phyloP scores from a whole-genome alignment of 2,797 vertebrate genomes.

The Rhynchotus rufescens region DNA sequence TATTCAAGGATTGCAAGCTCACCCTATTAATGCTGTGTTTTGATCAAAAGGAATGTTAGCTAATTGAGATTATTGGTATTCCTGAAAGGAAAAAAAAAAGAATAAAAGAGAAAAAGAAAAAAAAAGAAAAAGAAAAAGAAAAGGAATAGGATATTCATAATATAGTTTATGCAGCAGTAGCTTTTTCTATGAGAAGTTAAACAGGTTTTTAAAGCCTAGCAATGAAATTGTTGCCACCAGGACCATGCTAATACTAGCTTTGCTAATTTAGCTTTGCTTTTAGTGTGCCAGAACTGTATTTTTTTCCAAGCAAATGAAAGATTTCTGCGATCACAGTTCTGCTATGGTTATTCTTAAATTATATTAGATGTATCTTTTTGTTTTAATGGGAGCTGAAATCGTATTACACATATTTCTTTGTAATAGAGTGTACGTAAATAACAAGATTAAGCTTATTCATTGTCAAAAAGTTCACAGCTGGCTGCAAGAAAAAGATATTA shows the following conservation, averaged over 20 bases:
- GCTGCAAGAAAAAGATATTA: not conserved
- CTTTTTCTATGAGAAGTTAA: not conserved
- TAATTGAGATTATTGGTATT: not conserved
- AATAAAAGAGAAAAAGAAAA: not conserved
- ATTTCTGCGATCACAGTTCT: not conserved
- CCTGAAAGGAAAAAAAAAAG: not conserved
- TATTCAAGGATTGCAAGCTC: not conserved
- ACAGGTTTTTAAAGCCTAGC: not conserved
- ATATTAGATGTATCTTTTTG: not conserved
- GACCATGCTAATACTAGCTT: not conserved
- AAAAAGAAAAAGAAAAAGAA: not conserved
- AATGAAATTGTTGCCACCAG: accelerated
- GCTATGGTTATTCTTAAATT: not conserved
- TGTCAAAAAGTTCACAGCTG: not conserved
- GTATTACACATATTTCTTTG: not conserved
- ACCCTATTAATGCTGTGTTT: not conserved
- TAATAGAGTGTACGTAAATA: not conserved
- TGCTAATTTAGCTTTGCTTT: not conserved
- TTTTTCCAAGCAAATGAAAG: not conserved
- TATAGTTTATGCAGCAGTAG: not conserved
- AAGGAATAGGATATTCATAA: not conserved
- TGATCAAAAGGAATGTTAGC: not conserved
- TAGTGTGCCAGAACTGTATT: no score
- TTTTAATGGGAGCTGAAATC: not conserved
- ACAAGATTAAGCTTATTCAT: not conserved